Percentiles rank a stretch among this genome's conserved stretches.
These are phyloP conservation scores for Lytechinus variegatus DNA, from an alignment of 35 echinoderm and acorn worm species.

Conservation along the genomic window DNA sequence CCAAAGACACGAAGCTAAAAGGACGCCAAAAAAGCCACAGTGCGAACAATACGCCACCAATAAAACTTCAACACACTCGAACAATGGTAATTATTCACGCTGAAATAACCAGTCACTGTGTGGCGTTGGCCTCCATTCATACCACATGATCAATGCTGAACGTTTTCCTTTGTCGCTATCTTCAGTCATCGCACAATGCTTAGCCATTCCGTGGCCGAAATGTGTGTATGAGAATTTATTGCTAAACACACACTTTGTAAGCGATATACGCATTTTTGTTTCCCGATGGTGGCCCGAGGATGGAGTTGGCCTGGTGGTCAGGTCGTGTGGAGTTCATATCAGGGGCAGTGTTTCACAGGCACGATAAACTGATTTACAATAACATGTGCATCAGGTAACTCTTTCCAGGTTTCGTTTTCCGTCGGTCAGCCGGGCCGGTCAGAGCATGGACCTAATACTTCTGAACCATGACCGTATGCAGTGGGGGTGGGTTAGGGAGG, in stretches of 20 bases:
- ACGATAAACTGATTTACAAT: no score
- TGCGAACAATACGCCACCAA: slow-evolving; percentile 8
- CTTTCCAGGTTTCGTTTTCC: no score
- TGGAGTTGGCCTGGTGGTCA: neutral
- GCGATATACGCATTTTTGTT: neutral
- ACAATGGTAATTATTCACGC: slow-evolving; percentile 40
- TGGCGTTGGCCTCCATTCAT: slow-evolving; percentile 24
- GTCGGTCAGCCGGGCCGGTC: no score
- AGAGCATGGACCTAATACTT: no score
- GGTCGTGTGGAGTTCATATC: neutral
- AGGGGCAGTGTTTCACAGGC: neutral
- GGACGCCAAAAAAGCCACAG: slow-evolving; percentile 8
- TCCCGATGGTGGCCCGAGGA: neutral
- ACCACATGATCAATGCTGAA: neutral
- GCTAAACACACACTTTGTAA: slow-evolving; percentile 40
- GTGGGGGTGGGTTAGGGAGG: no score
- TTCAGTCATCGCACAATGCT: slow-evolving; percentile 21
- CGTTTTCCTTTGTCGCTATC: slow-evolving; percentile 1
- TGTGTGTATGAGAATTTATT: neutral
- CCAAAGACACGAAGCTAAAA: slow-evolving; percentile 1
- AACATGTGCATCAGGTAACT: no score
- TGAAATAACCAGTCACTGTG: slow-evolving; percentile 27
- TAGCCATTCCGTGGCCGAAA: neutral
- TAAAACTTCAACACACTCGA: slow-evolving; percentile 12
- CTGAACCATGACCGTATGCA: no score